Base-by-base conservation (phyloP, 2,888 invertebrate species). In the Holacanthella duospinosa region DNA sequence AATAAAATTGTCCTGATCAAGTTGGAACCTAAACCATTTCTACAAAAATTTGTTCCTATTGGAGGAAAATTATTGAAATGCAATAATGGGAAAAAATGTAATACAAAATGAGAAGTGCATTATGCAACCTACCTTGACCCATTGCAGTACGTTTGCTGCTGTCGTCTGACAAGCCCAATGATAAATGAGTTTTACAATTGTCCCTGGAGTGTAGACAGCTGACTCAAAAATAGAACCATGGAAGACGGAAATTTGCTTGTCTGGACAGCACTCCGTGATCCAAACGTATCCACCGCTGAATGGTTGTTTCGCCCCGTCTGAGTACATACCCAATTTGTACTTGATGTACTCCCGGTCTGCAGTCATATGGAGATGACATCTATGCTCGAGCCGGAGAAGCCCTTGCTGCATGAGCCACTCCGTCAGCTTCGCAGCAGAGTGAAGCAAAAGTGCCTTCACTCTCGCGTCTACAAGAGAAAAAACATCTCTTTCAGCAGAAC, bases 91-190 rank as follows among this genome's bases (percentile, higher is more conserved):
- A 16, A 16, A 21, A 21, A 16, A 54, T 9, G 54, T 21, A 9
- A 12, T 16, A 24, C 21, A 24, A 54, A 21, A 21, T 54, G 12
- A 9, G 16, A 58, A 36, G 6, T 12, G 9, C 9, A 58, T 57
- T 21, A n/a, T 12, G 54, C 12, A 29, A 16, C 48, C 55, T 66
- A 71, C 89, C 77, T 84, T 84, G 0, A 92, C 92, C 93, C 92
- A 93, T 67, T 89, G 88, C 0, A 89, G 85, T 0, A 92, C 89
- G 74, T 92, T 93, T 71, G 88, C 87, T 0, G 91, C 88, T 69
- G 88, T 89, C 0, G 93, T 92, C 76, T 93, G 92, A 71, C 92
- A 92, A 0, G 89, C 84, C 93, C 93, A 93, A 76, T 92, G 92
- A 77, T 93, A 93, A 60, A 93, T 83, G 0, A 93, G 80, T 74